Base-by-base conservation (phyloP, 2,888 invertebrate genomes). In the Mechanitis mazaeus region DNA sequence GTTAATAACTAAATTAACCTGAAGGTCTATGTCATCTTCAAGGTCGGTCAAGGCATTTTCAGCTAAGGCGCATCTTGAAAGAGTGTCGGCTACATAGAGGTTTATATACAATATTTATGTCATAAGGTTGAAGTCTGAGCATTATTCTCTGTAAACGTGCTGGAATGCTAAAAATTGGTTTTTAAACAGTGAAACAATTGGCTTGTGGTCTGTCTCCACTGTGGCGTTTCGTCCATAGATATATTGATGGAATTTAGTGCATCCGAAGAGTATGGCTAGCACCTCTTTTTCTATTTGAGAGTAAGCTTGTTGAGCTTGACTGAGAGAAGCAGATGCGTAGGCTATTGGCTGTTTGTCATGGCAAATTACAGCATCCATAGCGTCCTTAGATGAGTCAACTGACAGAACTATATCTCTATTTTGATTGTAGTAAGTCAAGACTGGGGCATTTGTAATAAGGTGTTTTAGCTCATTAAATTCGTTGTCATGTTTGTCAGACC, bases 201-300 rank as follows among this genome's bases (percentile, higher is more conserved):
- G 58, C 20, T 63, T 54, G 45, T 63, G 60, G 33, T 60, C 57
- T 7, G 63, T 55, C 33, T 45, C 42, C 33, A 62, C 54, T 33
- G 28, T 33, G 11, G 58, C 11, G 20, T 35, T n/a, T 45, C 38
- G 60, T 42, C 65, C 63, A 50, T 63, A 65, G 38, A 64, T 33
- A 58, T 66, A 66, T 46, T 67, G 64, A 56, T 69, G 66, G 42
- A 64, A 62, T 46, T 65, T 66, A 1, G 12, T 47, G 28, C 56
- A 53, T 12, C 63, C 64, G 60, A 61, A 67, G 3, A 63, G n/a
- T 12, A 67, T 58, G 3, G 64, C 60, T 3, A 60, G 12, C 3
- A 61, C 12, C 35, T 67, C 63, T 55, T 64, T 64, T 31, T 67
- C 58, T 9, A 64, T 59, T 63, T 64, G 67, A 6, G 53, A 45